phyloP scores from a whole-genome alignment of 2,797 vertebrate species.

The Mormyrus proboscirostris region DNA sequence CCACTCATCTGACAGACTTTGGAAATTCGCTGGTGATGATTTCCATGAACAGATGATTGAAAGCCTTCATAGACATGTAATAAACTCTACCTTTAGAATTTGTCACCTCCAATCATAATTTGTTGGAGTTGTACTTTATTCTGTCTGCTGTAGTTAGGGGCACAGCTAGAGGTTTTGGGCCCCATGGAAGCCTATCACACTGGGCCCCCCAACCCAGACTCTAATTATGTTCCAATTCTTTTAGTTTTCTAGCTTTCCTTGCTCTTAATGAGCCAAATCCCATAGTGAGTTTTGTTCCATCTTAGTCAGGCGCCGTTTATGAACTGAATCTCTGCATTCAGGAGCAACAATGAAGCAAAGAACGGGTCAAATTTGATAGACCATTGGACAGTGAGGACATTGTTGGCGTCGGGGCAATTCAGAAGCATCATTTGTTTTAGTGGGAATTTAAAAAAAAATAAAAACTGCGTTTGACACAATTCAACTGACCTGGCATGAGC shows the following conservation, averaged over 20 bases:
- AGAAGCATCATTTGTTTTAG: not conserved
- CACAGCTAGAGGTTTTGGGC: not conserved
- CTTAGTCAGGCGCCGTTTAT: not conserved
- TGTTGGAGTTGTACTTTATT: conserved; percentile 11
- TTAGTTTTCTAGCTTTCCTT: conserved; percentile 33
- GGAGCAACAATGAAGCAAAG: conserved; percentile 24
- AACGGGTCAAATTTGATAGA: not conserved
- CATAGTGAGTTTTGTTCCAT: conserved; percentile 33
- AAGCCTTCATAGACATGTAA: not conserved
- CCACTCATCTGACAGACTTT: not conserved
- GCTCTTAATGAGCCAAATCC: conserved; percentile 45
- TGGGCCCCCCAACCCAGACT: not conserved
- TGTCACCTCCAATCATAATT: not conserved
- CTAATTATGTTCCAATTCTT: not conserved
- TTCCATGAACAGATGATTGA: not conserved
- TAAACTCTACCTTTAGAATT: not conserved
- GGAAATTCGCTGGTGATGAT: not conserved
- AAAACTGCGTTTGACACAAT: not conserved
- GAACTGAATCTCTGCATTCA: conserved; percentile 33
- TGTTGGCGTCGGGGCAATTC: not conserved
- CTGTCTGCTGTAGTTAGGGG: not conserved
- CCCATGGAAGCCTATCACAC: not conserved
- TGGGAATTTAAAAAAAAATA: not conserved
- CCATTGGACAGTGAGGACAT: not conserved
- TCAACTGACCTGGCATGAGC: not conserved